Evolutionary conservation across 2,797 vertebrate genomes (phyloP).

Genomic region (Protosalanx chinensis): DNA sequence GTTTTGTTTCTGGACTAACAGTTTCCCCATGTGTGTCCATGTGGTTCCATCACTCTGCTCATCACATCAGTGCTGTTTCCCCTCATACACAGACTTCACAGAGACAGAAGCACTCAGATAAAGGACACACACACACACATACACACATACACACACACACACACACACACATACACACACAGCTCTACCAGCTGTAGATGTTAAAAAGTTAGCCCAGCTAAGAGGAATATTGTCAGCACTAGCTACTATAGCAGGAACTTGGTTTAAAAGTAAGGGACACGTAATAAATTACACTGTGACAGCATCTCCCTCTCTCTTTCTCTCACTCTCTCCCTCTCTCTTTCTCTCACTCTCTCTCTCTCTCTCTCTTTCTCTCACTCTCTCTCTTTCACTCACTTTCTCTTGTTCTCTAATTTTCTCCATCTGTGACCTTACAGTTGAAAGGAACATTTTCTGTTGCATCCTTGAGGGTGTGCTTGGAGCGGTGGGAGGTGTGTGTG

Average conservation of each 20-base stretch:
- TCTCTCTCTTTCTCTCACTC: background rate
- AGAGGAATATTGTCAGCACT: background rate
- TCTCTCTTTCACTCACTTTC: conserved; percentile 1
- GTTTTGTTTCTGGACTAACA: too few relatives aligned
- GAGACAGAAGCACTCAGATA: too few relatives aligned
- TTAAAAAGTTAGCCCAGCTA: too few relatives aligned
- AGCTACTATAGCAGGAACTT: background rate
- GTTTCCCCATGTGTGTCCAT: too few relatives aligned
- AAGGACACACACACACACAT: too few relatives aligned
- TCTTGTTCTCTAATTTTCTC: background rate
- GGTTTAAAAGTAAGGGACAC: background rate
- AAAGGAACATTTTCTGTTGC: background rate
- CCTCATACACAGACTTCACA: too few relatives aligned
- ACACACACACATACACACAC: too few relatives aligned
- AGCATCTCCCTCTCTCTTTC: background rate
- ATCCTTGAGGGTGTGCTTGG: background rate
- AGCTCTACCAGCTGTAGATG: too few relatives aligned
- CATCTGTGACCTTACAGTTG: background rate
- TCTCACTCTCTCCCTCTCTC: background rate
- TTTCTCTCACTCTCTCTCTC: background rate
- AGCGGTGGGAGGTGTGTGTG: background rate
- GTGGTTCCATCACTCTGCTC: too few relatives aligned
- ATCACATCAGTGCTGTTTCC: too few relatives aligned
- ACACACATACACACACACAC: too few relatives aligned
- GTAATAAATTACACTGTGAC: background rate